Evolutionary conservation across 2,113 vertebrate species (phyloP), one percentile per base, ranked within the genome.

Genomic region (Cheirogaleus medius): DNA sequence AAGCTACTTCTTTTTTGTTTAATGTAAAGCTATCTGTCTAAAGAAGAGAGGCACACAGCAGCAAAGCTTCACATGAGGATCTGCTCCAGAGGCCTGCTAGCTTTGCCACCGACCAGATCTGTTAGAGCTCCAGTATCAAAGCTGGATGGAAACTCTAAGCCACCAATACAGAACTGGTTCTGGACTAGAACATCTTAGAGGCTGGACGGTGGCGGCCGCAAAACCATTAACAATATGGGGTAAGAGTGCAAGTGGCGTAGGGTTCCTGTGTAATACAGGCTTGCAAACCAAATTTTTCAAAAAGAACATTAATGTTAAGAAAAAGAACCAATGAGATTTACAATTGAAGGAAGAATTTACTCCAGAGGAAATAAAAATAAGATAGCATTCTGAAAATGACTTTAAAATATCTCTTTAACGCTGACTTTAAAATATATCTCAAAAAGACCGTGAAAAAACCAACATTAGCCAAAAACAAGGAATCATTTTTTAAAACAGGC

Each of bases 321-420:
- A 94, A 6, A 39, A 74, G 39, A 78, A 49, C 42, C 68, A 94
- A 23, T 64, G 91, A 71, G 15, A 52, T 60, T 14, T 49, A 63
- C 23, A 91, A 74, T 47, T 78, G 11, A 87, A 78, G 58, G 21
- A 60, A 88, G n/a, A 90, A 60, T 32, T 60, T 73, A 87, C 77
- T 56, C 25, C 44, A 93, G 56, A 96, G 42, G 39, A 88, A 87
- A 84, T 91, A 44, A 91, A 96, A 96, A 54, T 39, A 76, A 39
- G n/a, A 86, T 20, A n/a, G 17, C 42, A 47, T 39, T 86, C 68
- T 87, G 47, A 73, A 90, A 90, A 85, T 42, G n/a, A 80, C 21
- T 84, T 85, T 47, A 80, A 54, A 80, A 42, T 6, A 32, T 25
- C 34, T 66, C 34, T 58, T 64, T 86, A 90, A 58, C 12, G 44